These are phyloP conservation scores for Carapus acus DNA, from an alignment of 2,797 vertebrate species.

Conservation along the genomic window DNA sequence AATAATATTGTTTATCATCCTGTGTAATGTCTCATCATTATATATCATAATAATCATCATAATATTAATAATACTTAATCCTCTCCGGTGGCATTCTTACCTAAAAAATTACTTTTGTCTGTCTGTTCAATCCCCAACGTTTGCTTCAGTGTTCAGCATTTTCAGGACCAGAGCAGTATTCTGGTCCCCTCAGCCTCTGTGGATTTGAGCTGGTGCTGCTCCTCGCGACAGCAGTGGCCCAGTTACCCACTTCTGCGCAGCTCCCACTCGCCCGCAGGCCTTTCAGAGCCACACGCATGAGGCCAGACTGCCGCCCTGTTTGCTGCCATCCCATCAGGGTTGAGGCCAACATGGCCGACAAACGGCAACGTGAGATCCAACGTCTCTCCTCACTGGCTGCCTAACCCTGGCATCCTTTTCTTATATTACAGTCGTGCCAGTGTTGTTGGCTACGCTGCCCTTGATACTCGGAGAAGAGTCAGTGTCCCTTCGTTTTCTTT, in stretches of 20 bases:
- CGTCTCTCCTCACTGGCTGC: slow-evolving; percentile 23
- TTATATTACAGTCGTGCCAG: slow-evolving; percentile 35
- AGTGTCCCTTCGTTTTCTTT: too few relatives aligned
- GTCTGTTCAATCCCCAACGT: too few relatives aligned
- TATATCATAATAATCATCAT: too few relatives aligned
- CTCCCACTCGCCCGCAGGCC: slow-evolving; percentile 40
- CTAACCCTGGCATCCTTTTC: slow-evolving; percentile 46
- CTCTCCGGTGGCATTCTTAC: too few relatives aligned
- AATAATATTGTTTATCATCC: too few relatives aligned
- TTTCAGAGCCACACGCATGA: slow-evolving; percentile 44
- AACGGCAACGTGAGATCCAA: slow-evolving; percentile 19
- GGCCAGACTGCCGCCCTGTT: slow-evolving; percentile 38
- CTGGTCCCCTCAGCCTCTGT: neutral
- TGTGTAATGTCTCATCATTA: too few relatives aligned
- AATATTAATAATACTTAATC: too few relatives aligned
- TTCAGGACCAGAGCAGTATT: neutral
- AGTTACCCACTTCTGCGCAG: slow-evolving; percentile 51
- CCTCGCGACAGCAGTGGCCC: slow-evolving; percentile 38
- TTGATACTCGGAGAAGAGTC: too few relatives aligned
- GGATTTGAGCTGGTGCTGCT: slow-evolving; percentile 31
- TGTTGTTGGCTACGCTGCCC: slow-evolving; percentile 2
- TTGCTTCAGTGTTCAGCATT: neutral
- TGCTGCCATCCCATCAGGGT: slow-evolving; percentile 26
- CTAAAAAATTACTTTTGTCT: too few relatives aligned
- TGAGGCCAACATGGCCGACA: slow-evolving; percentile 28